Base-by-base conservation (phyloP, 30 jellyfish, hydroid and myxozoan genomes). In the Aurelia coerulea region DNA sequence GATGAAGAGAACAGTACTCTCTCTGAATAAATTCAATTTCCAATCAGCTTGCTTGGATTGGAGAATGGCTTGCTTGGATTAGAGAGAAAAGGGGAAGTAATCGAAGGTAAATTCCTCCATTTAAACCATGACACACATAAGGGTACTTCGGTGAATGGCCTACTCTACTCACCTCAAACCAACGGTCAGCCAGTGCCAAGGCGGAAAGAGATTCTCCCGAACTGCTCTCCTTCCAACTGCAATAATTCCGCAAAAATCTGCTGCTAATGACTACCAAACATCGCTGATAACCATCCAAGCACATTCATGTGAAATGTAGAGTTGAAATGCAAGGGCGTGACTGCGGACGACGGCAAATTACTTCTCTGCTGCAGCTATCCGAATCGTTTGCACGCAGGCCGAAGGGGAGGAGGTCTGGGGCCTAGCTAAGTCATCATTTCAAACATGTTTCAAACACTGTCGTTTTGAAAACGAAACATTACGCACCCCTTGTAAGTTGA, bases 361-460 rank as follows among this genome's bases (percentile, higher is more conserved):
- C 83, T 74, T 58, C 65, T 59, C 84, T 23, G 65, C 89, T 41
- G 52, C 80, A 34, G 78, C 80, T 58, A 49, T 46, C 89, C 49
- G 72, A 60, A 13, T 76, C 93, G 93, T 84, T 78, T 73, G 88
- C 92, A 83, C 72, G 92, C 92, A 83, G 88, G 64, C 60, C 77
- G 49, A 71, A 63, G 56, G 41, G 17, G 73, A 58, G 69, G 73
- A 74, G 80, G 84, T 12, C 73, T 79, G 89, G 89, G 73, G 2
- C 66, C 89, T 64, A 79, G 78, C 65, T 33, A 5, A n/a, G 34
- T 59, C 78, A 37, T 77, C 67, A 79, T 32, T 54, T 39, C 34
- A 74, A 70, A 52, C 53, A 17, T 54, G 65, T 32, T 54, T 39
- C 34, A 74, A 70, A 52, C 53, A 17, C 18, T 31, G 32, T 39